phyloP scores from a whole-genome alignment of 2,113 vertebrate genomes.

The Campylomormyrus tamandua region DNA sequence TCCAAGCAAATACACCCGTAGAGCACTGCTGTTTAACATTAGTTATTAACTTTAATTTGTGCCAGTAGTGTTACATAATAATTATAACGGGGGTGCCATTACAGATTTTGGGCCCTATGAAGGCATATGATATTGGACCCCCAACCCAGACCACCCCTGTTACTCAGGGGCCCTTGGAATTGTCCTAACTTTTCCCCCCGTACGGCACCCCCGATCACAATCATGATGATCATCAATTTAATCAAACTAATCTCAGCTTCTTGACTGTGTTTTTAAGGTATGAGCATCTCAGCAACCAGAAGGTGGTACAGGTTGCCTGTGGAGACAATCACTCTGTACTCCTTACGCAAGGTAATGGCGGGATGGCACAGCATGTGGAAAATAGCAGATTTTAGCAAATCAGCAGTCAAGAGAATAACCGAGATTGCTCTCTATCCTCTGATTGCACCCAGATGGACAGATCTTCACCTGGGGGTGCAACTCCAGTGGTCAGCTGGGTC shows the following conservation, averaged over 20 bases:
- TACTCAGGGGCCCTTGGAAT: not conserved
- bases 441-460: slow-evolving; percentile 30
- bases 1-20: not conserved
- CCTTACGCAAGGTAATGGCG: slow-evolving; percentile 54
- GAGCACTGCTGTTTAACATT: not conserved
- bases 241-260: not conserved
- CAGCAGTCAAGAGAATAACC: not conserved
- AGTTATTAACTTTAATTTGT: not conserved
- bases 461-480: slow-evolving; percentile 70
- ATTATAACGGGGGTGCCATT: not conserved
- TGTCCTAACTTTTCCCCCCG: not conserved
- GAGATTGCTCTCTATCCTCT: not conserved
- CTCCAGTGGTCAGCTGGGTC: slow-evolving; percentile 61
- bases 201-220: not conserved
- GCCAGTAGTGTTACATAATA: not conserved
- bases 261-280: slow-evolving; percentile 39
- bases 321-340: slow-evolving; percentile 60
- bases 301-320: slow-evolving; percentile 58
- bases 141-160: not conserved
- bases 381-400: not conserved
- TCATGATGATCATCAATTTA: not conserved
- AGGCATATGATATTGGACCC: not conserved
- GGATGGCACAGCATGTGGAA: not conserved
- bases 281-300: slow-evolving; percentile 31
- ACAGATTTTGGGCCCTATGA: not conserved